These are phyloP conservation scores for Mus minutoides DNA, from an alignment of 2,797 vertebrate genomes.

Conservation along the genomic window DNA sequence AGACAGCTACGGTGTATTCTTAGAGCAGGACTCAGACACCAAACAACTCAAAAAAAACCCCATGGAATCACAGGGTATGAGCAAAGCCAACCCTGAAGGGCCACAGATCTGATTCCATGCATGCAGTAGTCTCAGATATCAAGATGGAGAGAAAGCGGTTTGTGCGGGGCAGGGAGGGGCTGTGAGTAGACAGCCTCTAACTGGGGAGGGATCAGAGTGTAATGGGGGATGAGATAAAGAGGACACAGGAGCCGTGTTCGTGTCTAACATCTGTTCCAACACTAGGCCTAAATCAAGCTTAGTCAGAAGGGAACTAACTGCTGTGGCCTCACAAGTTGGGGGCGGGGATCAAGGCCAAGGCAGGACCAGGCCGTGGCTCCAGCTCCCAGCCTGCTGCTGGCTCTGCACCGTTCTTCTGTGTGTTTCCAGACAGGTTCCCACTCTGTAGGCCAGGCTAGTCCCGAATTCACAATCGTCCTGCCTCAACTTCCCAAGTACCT, in stretches of 20 bases:
- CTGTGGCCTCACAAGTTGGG: too few relatives aligned
- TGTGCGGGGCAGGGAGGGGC: not conserved
- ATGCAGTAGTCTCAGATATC: not conserved
- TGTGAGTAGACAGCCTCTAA: not conserved
- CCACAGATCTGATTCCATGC: accelerated
- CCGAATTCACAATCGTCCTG: not conserved
- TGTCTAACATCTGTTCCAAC: not conserved
- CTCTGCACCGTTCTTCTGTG: not conserved
- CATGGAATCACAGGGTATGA: not conserved
- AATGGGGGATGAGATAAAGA: not conserved
- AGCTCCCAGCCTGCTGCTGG: not conserved
- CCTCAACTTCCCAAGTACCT: not conserved
- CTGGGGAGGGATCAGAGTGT: not conserved
- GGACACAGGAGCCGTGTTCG: too few relatives aligned
- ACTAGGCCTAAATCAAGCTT: not conserved
- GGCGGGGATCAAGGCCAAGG: not conserved
- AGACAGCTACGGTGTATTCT: too few relatives aligned
- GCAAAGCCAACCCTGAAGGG: not conserved
- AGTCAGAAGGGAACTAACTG: not conserved
- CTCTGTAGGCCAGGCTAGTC: not conserved
- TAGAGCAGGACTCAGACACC: accelerated
- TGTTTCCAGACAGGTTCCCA: not conserved
- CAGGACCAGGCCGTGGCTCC: not conserved
- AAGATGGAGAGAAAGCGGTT: not conserved
- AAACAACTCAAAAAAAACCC: accelerated